phyloP scores from a whole-genome alignment of 2,113 vertebrate species.

The Colossoma macropomum region DNA sequence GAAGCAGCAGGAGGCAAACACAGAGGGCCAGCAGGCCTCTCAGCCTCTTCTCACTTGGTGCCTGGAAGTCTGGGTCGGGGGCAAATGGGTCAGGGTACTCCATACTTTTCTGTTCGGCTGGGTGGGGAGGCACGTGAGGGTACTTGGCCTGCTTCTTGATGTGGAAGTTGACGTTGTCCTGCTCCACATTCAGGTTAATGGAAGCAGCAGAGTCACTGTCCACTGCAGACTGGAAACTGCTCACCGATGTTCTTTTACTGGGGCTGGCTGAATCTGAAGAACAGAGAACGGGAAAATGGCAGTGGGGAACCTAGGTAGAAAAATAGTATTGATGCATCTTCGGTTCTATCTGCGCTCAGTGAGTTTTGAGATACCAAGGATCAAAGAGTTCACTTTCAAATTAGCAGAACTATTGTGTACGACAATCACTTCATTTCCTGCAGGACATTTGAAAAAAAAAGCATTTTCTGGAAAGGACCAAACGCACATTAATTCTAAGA shows the following conservation, averaged over 20 bases:
- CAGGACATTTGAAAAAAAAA: too few relatives aligned
- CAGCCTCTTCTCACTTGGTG: constrained; percentile 60
- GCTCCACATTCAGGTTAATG: constrained; percentile 98
- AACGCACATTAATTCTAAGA: too few relatives aligned
- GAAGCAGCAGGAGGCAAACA: constrained; percentile 44
- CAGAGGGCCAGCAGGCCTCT: constrained; percentile 43
- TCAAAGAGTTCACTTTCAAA: too few relatives aligned
- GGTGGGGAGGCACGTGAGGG: constrained; percentile 91
- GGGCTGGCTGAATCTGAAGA: constrained; percentile 90
- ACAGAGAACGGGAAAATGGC: background rate
- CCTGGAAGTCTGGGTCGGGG: constrained; percentile 61
- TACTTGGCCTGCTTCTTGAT: constrained; percentile 99
- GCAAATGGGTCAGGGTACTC: constrained; percentile 54
- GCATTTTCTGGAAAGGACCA: too few relatives aligned
- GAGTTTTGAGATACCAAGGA: too few relatives aligned
- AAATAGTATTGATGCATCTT: too few relatives aligned
- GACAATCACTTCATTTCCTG: too few relatives aligned
- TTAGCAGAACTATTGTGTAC: too few relatives aligned
- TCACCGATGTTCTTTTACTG: constrained; percentile 98
- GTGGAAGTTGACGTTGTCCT: constrained; percentile 99
- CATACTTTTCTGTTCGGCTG: constrained; percentile 94
- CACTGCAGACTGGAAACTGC: constrained; percentile 96
- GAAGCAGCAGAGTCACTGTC: constrained; percentile 98
- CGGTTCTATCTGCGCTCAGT: too few relatives aligned
- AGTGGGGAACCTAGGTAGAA: too few relatives aligned